Evolutionary conservation across 2,797 vertebrate species (phyloP).

Genomic region (Scarus forsteni): DNA sequence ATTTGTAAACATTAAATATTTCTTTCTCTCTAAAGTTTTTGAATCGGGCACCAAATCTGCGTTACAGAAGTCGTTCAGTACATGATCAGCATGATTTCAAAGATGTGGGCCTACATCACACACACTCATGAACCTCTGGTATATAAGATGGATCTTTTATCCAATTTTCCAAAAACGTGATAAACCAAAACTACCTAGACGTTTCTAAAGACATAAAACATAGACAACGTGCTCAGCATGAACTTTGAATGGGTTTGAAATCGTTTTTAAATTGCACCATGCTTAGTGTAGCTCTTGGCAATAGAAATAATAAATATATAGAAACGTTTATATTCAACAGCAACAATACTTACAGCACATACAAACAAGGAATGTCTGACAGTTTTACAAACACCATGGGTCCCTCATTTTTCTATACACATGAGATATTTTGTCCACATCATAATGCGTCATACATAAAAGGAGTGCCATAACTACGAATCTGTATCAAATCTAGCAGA

Average conservation of each 20-base stretch:
- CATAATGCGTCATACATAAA: slow-evolving; percentile 91
- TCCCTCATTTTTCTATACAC: slow-evolving; percentile 90
- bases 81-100: slow-evolving; percentile 87
- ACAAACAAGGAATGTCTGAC: slow-evolving; percentile 99
- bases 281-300: slow-evolving; percentile 96
- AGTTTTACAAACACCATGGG: slow-evolving; percentile 98
- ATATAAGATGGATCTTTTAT: slow-evolving; percentile 84
- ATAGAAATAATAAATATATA: slow-evolving; percentile 99
- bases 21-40: slow-evolving; percentile 95
- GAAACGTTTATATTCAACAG: slow-evolving; percentile 99
- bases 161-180: slow-evolving; percentile 77
- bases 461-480: slow-evolving; percentile 95
- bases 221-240: slow-evolving; percentile 95
- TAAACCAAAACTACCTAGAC: slow-evolving; percentile 88
- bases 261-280: slow-evolving; percentile 93
- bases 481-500: slow-evolving; percentile 99
- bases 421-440: slow-evolving; percentile 88
- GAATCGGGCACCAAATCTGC: slow-evolving; percentile 84
- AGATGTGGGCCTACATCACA: slow-evolving; percentile 82
- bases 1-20: slow-evolving; percentile 99
- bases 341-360: slow-evolving; percentile 99
- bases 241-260: slow-evolving; percentile 91
- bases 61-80: slow-evolving; percentile 86
- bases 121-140: slow-evolving; percentile 82
- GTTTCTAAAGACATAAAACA: slow-evolving; percentile 85